Conservation (phyloP, 2,113 vertebrate species). For the Hemibagrus wyckioides region DNA sequence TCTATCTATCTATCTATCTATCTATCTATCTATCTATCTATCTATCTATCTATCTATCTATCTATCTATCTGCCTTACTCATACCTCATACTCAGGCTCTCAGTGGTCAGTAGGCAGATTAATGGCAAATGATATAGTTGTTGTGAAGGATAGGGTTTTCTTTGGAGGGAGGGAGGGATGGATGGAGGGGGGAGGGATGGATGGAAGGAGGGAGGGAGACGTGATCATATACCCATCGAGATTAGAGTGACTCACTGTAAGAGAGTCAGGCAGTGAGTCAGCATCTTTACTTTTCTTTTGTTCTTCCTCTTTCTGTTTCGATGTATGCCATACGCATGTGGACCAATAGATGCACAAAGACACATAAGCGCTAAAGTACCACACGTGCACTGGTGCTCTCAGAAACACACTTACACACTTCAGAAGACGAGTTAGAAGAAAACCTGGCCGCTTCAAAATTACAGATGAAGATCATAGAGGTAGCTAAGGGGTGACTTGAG, state of each 20-base stretch:
- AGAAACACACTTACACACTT: neutral
- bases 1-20: neutral
- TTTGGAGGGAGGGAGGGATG: neutral
- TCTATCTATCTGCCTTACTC: too few relatives aligned
- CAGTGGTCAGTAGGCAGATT: slow-evolving; percentile 1
- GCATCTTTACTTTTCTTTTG: slow-evolving; percentile 28
- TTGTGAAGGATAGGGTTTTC: slow-evolving; percentile 24
- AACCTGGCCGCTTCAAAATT: neutral
- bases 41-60: slow-evolving; percentile 1
- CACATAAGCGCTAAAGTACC: neutral
- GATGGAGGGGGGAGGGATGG: neutral
- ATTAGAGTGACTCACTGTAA: slow-evolving; percentile 43
- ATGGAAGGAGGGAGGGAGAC: neutral
- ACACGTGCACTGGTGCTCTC: neutral
- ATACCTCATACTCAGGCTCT: neutral
- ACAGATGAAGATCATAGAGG: neutral
- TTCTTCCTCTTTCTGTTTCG: neutral
- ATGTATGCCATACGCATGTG: neutral
- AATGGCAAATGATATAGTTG: slow-evolving; percentile 13
- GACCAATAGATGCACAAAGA: neutral
- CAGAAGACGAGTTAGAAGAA: slow-evolving; percentile 20
- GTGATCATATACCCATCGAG: slow-evolving; percentile 45
- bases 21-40: neutral
- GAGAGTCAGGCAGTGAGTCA: slow-evolving; percentile 52
- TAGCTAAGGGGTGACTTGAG: neutral